Evolutionary conservation across 2,888 invertebrate genomes (phyloP), one percentile per base, ranked within the genome.

Genomic region (Magallana nippona): DNA sequence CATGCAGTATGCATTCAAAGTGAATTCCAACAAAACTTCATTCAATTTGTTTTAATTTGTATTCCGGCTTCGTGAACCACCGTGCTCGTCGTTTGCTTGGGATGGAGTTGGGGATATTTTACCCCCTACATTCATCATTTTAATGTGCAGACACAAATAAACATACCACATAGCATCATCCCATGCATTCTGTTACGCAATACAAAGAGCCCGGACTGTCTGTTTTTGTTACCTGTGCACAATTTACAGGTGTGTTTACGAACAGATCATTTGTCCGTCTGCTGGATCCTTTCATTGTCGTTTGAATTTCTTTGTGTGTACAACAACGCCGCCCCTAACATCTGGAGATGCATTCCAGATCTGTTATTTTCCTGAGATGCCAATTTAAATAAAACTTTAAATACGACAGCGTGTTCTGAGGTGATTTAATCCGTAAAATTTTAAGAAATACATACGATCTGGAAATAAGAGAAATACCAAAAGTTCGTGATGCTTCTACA

Each of bases 161-260:
- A 71, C 71, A 71, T 71, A 71, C 71, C 71, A 27, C 71, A 32
- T 71, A 71, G 71, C 71, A 71, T 71, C 71, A 71, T 71, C 32
- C 32, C 71, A 22, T 60, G n/a, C 60, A n/a, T 60, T n/a, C n/a
- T 71, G 71, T 71, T 71, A 71, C 27, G 71, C 27, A 71, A 71
- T 71, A 11, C 60, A n/a, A 8, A 60, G 60, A n/a, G 17, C 27
- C 32, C 15, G 2, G 22, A 13, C 13, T 71, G 22, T 71, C 44
- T 44, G 44, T 71, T 13, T 10, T 32, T 71, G 71, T 71, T 71
- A 71, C 71, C 71, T 71, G 32, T 71, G 71, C 71, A 27, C 71
- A 22, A 71, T 13, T 44, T 71, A 71, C 71, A 71, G 71, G 71
- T 71, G 71, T 71, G 71, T 27, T 71, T 71, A 71, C 27, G 8